Evolutionary conservation across 2,797 vertebrate species (phyloP).

Genomic region (Parotocinclus haroldoi): DNA sequence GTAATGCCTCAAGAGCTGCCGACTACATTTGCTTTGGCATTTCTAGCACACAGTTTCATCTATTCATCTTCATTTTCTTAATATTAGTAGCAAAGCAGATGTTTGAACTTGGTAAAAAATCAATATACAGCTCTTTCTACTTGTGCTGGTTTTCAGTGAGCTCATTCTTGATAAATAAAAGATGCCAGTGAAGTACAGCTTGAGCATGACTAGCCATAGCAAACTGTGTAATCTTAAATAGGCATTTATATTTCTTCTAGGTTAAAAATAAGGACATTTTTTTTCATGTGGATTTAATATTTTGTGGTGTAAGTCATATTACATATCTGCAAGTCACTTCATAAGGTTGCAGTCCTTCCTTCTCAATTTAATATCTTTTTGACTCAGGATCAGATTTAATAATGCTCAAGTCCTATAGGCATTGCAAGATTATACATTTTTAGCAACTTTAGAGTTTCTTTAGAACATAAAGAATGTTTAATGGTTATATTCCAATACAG

Average conservation of each 20-base stretch:
- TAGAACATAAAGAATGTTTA: no score
- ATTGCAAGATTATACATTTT: neutral
- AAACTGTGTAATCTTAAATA: slow-evolving; percentile 6
- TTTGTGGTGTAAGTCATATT: slow-evolving; percentile 39
- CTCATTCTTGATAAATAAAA: slow-evolving; percentile 15
- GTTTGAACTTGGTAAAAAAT: slow-evolving; percentile 2
- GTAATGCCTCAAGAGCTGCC: slow-evolving; percentile 57
- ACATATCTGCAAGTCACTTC: slow-evolving; percentile 38
- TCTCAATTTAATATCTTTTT: slow-evolving; percentile 60
- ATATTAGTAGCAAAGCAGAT: neutral
- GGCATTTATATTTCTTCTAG: no score
- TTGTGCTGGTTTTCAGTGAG: neutral
- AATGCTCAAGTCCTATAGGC: slow-evolving; percentile 55
- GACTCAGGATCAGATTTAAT: slow-evolving; percentile 68
- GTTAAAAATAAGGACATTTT: no score
- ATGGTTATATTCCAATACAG: no score
- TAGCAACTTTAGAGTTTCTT: neutral
- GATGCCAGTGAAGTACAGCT: slow-evolving; percentile 2
- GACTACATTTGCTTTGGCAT: slow-evolving; percentile 21
- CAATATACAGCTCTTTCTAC: neutral
- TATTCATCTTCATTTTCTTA: slow-evolving; percentile 2
- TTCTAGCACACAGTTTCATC: slow-evolving; percentile 7
- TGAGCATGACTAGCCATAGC: slow-evolving; percentile 18
- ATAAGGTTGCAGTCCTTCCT: slow-evolving; percentile 39
- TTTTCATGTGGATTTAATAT: slow-evolving; percentile 39